These are phyloP conservation scores for Coremacera marginata DNA, from an alignment of 2,888 invertebrate species.

Conservation along the genomic window DNA sequence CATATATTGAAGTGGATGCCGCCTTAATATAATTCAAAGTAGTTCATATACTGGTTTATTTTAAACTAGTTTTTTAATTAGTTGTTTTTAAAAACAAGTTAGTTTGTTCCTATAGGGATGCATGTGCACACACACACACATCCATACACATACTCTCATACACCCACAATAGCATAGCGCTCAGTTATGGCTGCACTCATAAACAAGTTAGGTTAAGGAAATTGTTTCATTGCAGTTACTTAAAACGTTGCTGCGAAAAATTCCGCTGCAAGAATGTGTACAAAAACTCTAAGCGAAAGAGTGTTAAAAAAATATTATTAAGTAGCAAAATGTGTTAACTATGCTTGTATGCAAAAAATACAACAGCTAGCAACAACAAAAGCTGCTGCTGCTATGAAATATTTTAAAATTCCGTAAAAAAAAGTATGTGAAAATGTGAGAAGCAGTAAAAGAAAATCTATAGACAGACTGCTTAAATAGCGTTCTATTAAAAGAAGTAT, in stretches of 20 bases:
- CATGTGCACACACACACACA: constrained; percentile 13
- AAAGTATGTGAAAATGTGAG: not conserved
- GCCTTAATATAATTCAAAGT: too few species aligned
- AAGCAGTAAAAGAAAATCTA: not conserved
- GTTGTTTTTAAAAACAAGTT: too few species aligned
- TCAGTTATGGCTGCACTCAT: not conserved
- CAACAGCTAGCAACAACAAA: not conserved
- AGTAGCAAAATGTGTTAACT: not conserved
- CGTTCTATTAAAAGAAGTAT: not conserved
- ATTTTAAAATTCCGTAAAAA: not conserved
- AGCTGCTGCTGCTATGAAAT: too few species aligned
- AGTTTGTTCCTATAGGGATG: too few species aligned
- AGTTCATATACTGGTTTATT: too few species aligned
- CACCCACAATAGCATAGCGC: not conserved
- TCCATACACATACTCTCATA: not conserved
- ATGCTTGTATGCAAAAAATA: not conserved
- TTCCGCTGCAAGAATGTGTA: not conserved
- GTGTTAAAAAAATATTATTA: not conserved
- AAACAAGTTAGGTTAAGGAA: not conserved
- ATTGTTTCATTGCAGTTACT: not conserved
- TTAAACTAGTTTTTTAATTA: too few species aligned
- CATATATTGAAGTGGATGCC: too few species aligned
- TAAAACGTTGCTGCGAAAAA: not conserved
- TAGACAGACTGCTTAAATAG: not conserved
- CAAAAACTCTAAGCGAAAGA: not conserved